Conservation (phyloP, 2,888 invertebrate genomes). For the Byasa hedistus region DNA sequence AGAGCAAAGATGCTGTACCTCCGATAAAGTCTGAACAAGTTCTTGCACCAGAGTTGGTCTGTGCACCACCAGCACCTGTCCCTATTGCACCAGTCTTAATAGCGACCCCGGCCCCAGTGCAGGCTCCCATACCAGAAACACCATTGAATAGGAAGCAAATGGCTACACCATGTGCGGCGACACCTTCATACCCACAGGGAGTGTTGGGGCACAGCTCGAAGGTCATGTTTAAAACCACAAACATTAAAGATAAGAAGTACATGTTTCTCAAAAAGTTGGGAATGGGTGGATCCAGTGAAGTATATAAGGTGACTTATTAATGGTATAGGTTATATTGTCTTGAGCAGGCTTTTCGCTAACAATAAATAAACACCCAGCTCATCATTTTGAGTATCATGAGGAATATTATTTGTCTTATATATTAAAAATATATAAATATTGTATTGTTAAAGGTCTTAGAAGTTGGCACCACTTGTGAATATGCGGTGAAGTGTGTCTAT, state of each 20-base stretch:
- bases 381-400: too few relatives aligned
- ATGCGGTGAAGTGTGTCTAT: constrained; percentile 92
- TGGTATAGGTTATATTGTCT: constrained; percentile 4
- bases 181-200: constrained; percentile 71
- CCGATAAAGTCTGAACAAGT: constrained; percentile 19
- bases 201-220: constrained; percentile 53
- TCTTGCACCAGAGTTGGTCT: not conserved
- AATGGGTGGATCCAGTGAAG: constrained; percentile 94
- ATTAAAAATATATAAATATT: not conserved
- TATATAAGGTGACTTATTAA: constrained; percentile 76
- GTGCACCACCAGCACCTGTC: not conserved
- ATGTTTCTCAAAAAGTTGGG: constrained; percentile 88
- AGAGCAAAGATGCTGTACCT: constrained; percentile 40
- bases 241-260: constrained; percentile 87
- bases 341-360: not conserved
- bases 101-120: not conserved
- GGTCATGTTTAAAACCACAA: constrained; percentile 72
- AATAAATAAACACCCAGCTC: too few relatives aligned
- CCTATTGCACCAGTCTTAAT: not conserved
- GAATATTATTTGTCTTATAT: too few relatives aligned
- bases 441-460: constrained; percentile 79
- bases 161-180: constrained; percentile 57
- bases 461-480: constrained; percentile 75
- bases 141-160: constrained; percentile 57
- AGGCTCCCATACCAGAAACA: constrained; percentile 50